phyloP scores from a whole-genome alignment of 2,113 vertebrate species.

The Halichoeres trimaculatus region DNA sequence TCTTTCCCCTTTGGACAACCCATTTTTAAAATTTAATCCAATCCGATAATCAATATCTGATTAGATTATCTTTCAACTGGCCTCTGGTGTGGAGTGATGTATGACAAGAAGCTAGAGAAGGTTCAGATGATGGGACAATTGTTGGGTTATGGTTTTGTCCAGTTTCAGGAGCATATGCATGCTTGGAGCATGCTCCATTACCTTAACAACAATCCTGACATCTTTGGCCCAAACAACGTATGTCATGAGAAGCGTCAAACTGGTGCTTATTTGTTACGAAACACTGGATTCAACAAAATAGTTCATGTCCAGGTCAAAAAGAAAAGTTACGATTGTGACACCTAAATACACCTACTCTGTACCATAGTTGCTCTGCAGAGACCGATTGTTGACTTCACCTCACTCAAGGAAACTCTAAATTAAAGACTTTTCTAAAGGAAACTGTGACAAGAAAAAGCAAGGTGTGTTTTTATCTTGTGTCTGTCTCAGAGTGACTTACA shows the following conservation, averaged over 20 bases:
- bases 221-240: slow-evolving; percentile 90
- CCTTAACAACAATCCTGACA: slow-evolving; percentile 92
- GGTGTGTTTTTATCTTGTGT: slow-evolving; percentile 62
- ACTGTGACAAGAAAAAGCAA: slow-evolving; percentile 82
- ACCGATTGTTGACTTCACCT: slow-evolving; percentile 93
- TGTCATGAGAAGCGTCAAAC: neutral
- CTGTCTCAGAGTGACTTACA: neutral
- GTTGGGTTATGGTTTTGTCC: slow-evolving; percentile 91
- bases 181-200: slow-evolving; percentile 87
- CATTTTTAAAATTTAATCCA: too few species aligned
- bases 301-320: neutral
- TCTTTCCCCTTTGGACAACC: too few species aligned
- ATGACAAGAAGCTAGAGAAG: slow-evolving; percentile 85
- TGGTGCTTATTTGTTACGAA: neutral
- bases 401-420: slow-evolving; percentile 90
- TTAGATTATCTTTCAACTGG: too few species aligned
- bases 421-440: too few species aligned
- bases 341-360: neutral
- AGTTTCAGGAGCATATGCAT: slow-evolving; percentile 87
- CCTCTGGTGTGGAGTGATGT: slow-evolving; percentile 95
- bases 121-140: slow-evolving; percentile 85
- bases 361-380: slow-evolving; percentile 78
- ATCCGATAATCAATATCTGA: too few species aligned
- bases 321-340: neutral
- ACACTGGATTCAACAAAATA: neutral